Evolutionary conservation across 1,140 invertebrate genomes (phyloP), one percentile per base, ranked within the genome.

Genomic region (Danaus melanippus): DNA sequence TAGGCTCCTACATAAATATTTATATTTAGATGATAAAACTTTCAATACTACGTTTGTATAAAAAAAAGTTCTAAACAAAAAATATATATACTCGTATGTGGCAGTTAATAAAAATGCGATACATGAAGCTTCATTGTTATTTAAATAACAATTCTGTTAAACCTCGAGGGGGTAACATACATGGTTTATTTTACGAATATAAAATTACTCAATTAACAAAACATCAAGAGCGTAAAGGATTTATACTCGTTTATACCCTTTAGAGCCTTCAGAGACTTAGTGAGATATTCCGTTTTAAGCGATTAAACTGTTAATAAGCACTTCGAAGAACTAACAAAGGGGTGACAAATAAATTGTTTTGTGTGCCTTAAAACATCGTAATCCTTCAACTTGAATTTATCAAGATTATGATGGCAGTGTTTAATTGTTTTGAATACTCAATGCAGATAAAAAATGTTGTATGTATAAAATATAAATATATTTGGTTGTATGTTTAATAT

Each of bases 321-420:
- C 39, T 58, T 44, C 39, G 46, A 47, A 48, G 53, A 58, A 60
- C 52, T 62, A 64, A 70, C 67, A 70, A 70, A 62, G 52, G 62
- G 56, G 57, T 67, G 59, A 64, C 62, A 67, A 65, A 58, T 60
- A 62, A 64, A 64, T 70, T 61, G 58, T 64, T 64, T 66, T 62
- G 51, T 63, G 53, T 53, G 60, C 49, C 61, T 40, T 59, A 32
- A 58, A 58, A 63, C 47, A 52, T 49, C 48, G 46, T 52, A 63
- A 58, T 63, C 60, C 51, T 49, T 58, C 53, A 63, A 55, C 50
- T 49, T 39, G 46, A 54, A 45, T 51, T 58, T 53, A 62, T 62
- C 56, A 44, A 40, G 55, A 53, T 51, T 55, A 54, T 42, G 53
- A 11, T 49, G 12, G 10, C 43, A 46, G 11, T 53, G 32, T 17